phyloP scores from a whole-genome alignment of 2,888 invertebrate species.

The Fabriciana adippe region DNA sequence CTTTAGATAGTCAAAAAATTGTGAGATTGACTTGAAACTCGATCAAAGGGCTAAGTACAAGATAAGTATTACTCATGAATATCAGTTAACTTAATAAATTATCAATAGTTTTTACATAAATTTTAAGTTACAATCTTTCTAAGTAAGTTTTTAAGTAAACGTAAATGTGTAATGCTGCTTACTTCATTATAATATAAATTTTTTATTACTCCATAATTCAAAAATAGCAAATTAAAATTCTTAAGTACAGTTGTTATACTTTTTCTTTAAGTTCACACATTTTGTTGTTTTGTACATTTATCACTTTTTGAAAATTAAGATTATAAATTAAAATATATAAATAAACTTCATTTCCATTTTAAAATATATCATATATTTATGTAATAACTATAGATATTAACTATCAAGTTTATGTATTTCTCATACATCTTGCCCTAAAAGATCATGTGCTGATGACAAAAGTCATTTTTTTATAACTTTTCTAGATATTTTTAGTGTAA shows the following conservation, averaged over 20 bases:
- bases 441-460: constrained; percentile 29
- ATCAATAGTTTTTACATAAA: constrained; percentile 15
- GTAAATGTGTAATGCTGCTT: no score
- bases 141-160: no score
- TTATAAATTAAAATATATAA: no score
- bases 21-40: constrained; percentile 21
- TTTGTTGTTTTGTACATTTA: no score
- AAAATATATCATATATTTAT: constrained; percentile 1
- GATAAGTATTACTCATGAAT: constrained; percentile 15
- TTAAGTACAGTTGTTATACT: no score
- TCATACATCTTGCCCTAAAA: constrained; percentile 22
- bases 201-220: no score
- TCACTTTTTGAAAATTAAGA: no score
- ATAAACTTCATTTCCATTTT: background rate
- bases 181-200: no score
- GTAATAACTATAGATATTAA: constrained; percentile 18
- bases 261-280: no score
- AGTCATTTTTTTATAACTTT: constrained; percentile 57
- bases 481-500: constrained; percentile 65
- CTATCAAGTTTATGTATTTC: background rate
- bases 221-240: no score
- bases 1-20: constrained; percentile 35
- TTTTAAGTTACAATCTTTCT: background rate
- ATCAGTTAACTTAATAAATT: background rate
- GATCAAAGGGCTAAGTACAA: constrained; percentile 17